phyloP scores from a whole-genome alignment of 1,140 invertebrate genomes.

The Drosophila neocordata region DNA sequence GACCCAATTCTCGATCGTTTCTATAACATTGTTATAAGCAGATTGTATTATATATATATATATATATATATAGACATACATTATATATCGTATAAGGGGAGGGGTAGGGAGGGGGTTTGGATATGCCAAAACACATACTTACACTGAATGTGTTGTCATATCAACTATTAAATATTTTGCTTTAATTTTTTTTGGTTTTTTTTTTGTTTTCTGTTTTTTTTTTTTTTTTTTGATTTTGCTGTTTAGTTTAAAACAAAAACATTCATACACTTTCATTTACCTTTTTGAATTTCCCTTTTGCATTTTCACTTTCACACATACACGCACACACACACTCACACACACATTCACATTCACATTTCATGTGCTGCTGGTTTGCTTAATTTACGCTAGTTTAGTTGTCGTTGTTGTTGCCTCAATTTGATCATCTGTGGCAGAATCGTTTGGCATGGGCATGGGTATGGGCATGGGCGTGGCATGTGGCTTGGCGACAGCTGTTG shows the following conservation, averaged over 20 bases:
- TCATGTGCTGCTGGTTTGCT: constrained; percentile 42
- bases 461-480: constrained; percentile 25
- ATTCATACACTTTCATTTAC: constrained; percentile 23
- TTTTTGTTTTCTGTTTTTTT: too few relatives aligned
- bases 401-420: constrained; percentile 19
- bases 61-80: constrained; percentile 7
- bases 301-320: constrained; percentile 26
- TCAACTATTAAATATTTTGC: background rate
- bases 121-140: background rate
- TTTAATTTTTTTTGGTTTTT: constrained; percentile 11
- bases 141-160: background rate
- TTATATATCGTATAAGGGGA: background rate
- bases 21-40: background rate
- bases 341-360: constrained; percentile 34
- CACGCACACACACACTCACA: constrained; percentile 23
- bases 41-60: constrained; percentile 4
- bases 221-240: constrained; percentile 15
- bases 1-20: background rate
- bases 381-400: constrained; percentile 46
- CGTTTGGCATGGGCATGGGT: constrained; percentile 27
- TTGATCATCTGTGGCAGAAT: constrained; percentile 70
- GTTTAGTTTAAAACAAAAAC: constrained; percentile 43
- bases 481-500: constrained; percentile 42
- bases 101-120: background rate
- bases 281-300: background rate